Evolutionary conservation across 2,888 invertebrate species (phyloP).

Genomic region (Dascillus cervinus): DNA sequence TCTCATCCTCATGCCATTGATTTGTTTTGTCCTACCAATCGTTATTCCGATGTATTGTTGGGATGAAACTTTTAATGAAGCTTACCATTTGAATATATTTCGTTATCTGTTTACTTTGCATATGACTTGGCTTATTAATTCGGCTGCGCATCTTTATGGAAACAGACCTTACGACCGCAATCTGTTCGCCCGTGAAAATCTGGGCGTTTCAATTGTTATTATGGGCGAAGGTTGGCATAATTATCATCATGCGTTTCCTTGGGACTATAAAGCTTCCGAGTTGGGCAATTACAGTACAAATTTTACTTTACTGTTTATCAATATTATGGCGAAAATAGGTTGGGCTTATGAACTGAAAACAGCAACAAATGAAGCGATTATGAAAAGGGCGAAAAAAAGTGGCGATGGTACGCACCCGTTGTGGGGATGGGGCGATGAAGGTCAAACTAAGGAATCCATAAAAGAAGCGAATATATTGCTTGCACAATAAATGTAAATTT

Average conservation of each 20-base stretch:
- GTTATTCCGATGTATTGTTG: constrained; percentile 60
- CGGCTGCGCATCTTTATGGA: constrained; percentile 78
- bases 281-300: constrained; percentile 56
- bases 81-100: no score
- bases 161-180: constrained; percentile 69
- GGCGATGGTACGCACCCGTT: constrained; percentile 54
- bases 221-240: constrained; percentile 80
- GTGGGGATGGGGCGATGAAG: constrained; percentile 42
- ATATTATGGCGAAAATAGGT: constrained; percentile 60
- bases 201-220: constrained; percentile 61
- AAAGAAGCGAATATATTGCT: no score
- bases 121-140: constrained; percentile 86
- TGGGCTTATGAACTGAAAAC: constrained; percentile 72
- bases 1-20: constrained; percentile 45
- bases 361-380: constrained; percentile 59
- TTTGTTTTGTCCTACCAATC: constrained; percentile 51
- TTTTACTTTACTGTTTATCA: constrained; percentile 60
- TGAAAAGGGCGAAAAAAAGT: constrained; percentile 59
- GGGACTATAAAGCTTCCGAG: constrained; percentile 89
- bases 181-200: no score
- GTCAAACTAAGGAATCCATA: no score
- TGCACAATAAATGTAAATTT: no score
- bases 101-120: constrained; percentile 71
- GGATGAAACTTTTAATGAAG: no score
- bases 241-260: constrained; percentile 90